Evolutionary conservation across 1,140 invertebrate genomes (phyloP), one percentile per base, ranked within the genome.

Genomic region (Artemia franciscana): DNA sequence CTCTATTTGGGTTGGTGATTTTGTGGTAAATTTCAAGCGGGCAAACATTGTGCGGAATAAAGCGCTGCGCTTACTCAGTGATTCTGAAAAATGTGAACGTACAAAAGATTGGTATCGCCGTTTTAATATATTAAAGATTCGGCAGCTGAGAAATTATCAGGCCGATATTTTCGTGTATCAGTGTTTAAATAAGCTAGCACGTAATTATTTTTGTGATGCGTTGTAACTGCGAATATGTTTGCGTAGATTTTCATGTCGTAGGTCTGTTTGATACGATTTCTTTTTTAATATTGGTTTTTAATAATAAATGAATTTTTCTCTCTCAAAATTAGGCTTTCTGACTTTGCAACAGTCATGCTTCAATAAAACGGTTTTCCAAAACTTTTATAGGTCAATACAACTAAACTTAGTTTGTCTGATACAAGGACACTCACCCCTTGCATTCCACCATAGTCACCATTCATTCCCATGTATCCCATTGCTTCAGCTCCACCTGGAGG

Each of bases 391-490:
- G n/a, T n/a, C n/a, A n/a, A n/a, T n/a, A n/a, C n/a, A n/a, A n/a
- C n/a, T n/a, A n/a, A n/a, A n/a, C n/a, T n/a, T n/a, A n/a, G n/a
- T n/a, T n/a, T n/a, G n/a, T n/a, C n/a, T n/a, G n/a, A n/a, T n/a
- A 62, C 61, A 21, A 57, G 61, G 39, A 39, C 61, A 5, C 58
- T 26, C 57, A 61, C 26, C 15, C 26, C 26, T 60, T 27, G 28
- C 12, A 71, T 57, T 24, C 63, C 71, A 61, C 66, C 70, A 68
- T 85, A 85, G 65, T 83, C 82, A 65, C 88, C 86, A 71, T 88
- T 88, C 63, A 85, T 84, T 65, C 83, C 84, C 67, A 86, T 86
- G 28, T 67, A 26, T 15, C 62, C 62, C 18, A 2, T 75, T 73
- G 59, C 74, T 76, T 56, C 77, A 73, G 65, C 68, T 28, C 62